Evolutionary conservation across 2,888 invertebrate genomes (phyloP).

Genomic region (Dexiosoma caninum): DNA sequence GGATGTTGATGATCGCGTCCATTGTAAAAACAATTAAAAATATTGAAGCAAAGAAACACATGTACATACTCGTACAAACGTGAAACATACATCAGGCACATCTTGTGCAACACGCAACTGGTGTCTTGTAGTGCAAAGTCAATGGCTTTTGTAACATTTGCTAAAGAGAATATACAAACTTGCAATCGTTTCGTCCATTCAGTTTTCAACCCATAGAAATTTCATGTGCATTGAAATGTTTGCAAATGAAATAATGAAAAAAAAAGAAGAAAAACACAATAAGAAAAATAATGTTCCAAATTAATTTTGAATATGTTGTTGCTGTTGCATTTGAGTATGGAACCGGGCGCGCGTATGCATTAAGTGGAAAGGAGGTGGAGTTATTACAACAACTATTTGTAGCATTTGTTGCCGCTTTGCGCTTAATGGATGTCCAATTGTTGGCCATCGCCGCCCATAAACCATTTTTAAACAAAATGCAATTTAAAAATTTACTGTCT

Average conservation of each 20-base stretch:
- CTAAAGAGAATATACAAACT: neutral
- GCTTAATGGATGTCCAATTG: conserved; percentile 16
- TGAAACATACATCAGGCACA: conserved; percentile 12
- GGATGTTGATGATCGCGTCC: conserved; percentile 30
- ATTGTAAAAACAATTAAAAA: conserved; percentile 48
- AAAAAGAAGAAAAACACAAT: neutral
- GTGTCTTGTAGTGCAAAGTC: conserved; percentile 17
- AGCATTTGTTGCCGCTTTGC: neutral
- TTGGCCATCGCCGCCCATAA: neutral
- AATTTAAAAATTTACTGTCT: conserved; percentile 19
- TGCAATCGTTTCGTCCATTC: neutral
- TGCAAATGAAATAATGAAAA: neutral
- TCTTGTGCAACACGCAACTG: conserved; percentile 32
- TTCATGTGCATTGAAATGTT: neutral
- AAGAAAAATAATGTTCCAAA: neutral
- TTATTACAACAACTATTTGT: neutral
- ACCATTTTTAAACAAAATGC: conserved; percentile 4
- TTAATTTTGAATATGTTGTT: neutral
- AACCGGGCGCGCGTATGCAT: neutral
- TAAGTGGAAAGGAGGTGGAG: neutral
- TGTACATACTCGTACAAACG: too few relatives aligned
- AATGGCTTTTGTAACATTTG: conserved; percentile 16
- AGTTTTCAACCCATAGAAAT: neutral
- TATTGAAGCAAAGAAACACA: neutral
- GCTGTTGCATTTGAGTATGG: neutral